Evolutionary conservation across 2,888 invertebrate species (phyloP).

Genomic region (Patella pellucida): DNA sequence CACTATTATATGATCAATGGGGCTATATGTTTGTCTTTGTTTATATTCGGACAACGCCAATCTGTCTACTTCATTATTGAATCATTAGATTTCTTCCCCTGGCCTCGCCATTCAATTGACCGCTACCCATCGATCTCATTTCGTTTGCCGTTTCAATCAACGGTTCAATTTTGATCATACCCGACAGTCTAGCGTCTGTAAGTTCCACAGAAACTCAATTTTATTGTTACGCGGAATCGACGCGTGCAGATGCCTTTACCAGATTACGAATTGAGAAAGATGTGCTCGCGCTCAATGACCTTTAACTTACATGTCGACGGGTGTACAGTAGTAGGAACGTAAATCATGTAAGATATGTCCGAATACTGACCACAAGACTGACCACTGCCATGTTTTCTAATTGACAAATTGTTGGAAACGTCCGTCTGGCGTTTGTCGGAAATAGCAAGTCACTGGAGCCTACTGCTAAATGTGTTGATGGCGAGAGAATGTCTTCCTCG

Average conservation of each 20-base stretch:
- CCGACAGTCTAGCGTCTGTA: neutral
- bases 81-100: neutral
- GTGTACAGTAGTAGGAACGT: neutral
- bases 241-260: neutral
- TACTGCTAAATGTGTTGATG: slow-evolving; percentile 6
- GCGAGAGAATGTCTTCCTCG: neutral
- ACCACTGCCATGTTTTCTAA: slow-evolving; percentile 5
- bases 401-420: slow-evolving; percentile 4
- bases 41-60: too few relatives aligned
- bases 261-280: slow-evolving; percentile 8
- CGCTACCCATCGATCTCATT: neutral
- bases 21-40: too few relatives aligned
- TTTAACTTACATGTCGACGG: neutral
- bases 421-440: slow-evolving; percentile 9
- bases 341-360: slow-evolving; percentile 12
- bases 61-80: too few relatives aligned
- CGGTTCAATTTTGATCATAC: neutral
- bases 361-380: slow-evolving; percentile 1
- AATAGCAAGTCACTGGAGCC: slow-evolving; percentile 2
- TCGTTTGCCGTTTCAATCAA: slow-evolving; percentile 7
- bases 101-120: neutral
- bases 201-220: too few relatives aligned
- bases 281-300: slow-evolving; percentile 9
- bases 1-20: too few relatives aligned
- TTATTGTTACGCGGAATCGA: neutral